Base-by-base conservation (phyloP, 2,888 invertebrate genomes). In the Shargacucullia verbasci region DNA sequence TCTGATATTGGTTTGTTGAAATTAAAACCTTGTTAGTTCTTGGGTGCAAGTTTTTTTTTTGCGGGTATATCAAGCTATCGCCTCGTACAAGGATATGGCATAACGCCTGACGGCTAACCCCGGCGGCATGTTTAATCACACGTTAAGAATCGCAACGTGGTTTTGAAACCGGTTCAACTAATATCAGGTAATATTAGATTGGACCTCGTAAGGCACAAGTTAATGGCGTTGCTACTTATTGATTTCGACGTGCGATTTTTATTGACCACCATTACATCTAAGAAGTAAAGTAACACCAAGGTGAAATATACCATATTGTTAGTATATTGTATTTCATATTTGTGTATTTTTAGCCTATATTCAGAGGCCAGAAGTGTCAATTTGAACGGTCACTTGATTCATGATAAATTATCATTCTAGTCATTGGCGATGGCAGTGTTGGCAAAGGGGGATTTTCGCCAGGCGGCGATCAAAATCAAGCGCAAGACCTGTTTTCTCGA, bases 81-180 rank as follows among this genome's bases (percentile, higher is more conserved):
- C 31, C 29, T 52, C 37, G 13, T 48, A 59, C 29, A 64, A 59
- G 55, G 66, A 70, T 74, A 59, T 59, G 55, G 62, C 57, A 57
- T 62, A 70, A 66, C 44, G 46, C 20, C 48, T 58, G 60, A 65
- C 60, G 48, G 66, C 54, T 43, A 48, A 52, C 27, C 12, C 47
- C 29, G 41, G 46, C 62, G 35, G 55, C 35, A 11, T 60, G 60
- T 50, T 60, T 54, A 69, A 64, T 60, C 55, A 66, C 11, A 70
- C 52, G 56, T 57, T 43, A 61, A 66, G 56, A 72, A 70, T 71
- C 53, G 55, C 71, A 62, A 71, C 38, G 55, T 48, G 69, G 59
- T 70, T 70, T 62, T 44, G 57, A 65, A 74, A 74, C 75, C 63
- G 54, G 59, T 75, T 45, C n/a, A 29, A 45, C 14, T 58, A 43